Evolutionary conservation across 2,113 vertebrate genomes (phyloP).

Genomic region (Gopherus evgoodei): DNA sequence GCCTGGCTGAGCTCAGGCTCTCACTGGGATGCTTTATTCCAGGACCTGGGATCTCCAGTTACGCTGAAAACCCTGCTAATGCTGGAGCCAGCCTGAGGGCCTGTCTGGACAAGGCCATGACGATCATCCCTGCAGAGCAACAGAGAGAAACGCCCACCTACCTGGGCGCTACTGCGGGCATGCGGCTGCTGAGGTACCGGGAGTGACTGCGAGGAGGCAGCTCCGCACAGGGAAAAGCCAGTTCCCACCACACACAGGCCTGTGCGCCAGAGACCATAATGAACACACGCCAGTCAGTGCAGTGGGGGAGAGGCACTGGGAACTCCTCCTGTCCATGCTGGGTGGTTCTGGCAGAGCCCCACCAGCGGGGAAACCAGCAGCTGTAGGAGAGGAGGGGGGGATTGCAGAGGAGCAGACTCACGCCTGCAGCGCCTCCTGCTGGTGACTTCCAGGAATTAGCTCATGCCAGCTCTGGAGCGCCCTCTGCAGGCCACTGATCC

Average conservation of each 20-base stretch:
- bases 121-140: conserved; percentile 8
- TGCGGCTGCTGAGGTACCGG: conserved; percentile 80
- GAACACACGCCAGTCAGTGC: conserved; percentile 52
- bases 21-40: not conserved
- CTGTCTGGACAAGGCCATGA: conserved; percentile 61
- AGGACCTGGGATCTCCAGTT: conserved; percentile 72
- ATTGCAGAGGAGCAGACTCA: too few species aligned
- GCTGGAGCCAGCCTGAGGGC: conserved; percentile 49
- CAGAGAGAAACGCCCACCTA: conserved; percentile 40
- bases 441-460: too few species aligned
- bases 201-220: rapidly evolving
- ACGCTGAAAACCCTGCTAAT: not conserved
- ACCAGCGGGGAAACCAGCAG: not conserved
- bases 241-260: too few species aligned
- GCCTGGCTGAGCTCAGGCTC: not conserved
- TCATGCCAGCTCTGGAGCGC: too few species aligned
- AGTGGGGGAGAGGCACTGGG: conserved; percentile 22
- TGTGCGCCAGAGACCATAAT: not conserved
- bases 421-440: too few species aligned
- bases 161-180: conserved; percentile 81
- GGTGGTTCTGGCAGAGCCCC: not conserved
- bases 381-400: not conserved
- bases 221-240: not conserved
- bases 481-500: too few species aligned
- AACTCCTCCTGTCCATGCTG: too few species aligned